A percentile compares a stretch with the other conserved stretches of the same genome.
Conservation (phyloP, 1,140 invertebrate species). For the Diplogasteroides magnus region DNA sequence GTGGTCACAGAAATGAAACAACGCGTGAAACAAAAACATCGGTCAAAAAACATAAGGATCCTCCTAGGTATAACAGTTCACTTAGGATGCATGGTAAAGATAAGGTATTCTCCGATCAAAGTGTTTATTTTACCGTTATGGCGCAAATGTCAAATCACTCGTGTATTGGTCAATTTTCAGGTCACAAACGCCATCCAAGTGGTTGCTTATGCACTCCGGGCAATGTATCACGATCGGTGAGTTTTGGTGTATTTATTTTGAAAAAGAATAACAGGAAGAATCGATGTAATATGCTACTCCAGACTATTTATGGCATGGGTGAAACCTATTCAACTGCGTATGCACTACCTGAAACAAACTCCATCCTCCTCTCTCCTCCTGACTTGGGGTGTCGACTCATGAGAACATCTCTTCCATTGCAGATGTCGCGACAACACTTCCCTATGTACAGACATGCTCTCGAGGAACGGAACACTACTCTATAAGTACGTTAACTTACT, state of each 20-base stretch:
- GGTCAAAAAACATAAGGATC: too few relatives aligned
- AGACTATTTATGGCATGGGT: too few relatives aligned
- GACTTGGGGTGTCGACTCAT: background rate
- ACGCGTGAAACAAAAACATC: too few relatives aligned
- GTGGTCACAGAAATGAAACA: too few relatives aligned
- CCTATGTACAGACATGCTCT: constrained; percentile 65
- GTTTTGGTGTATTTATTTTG: background rate
- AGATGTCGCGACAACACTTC: constrained; percentile 56
- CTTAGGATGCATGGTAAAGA: too few relatives aligned
- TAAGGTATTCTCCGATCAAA: too few relatives aligned
- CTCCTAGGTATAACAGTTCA: too few relatives aligned
- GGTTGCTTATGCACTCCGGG: constrained; percentile 67
- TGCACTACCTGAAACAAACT: background rate
- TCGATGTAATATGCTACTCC: constrained; percentile 1
- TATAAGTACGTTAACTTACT: constrained; percentile 58
- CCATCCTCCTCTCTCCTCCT: too few relatives aligned
- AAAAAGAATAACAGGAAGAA: constrained; percentile 8
- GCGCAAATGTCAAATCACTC: too few relatives aligned
- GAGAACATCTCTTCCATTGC: constrained; percentile 17
- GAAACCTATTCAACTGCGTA: constrained; percentile 22
- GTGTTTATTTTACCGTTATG: too few relatives aligned
- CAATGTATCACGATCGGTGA: constrained; percentile 62
- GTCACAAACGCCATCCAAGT: constrained; percentile 70
- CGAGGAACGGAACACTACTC: constrained; percentile 65
- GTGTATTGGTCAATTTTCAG: too few relatives aligned